phyloP scores from a whole-genome alignment of 1,140 invertebrate species.

The Platorchestia sp. region DNA sequence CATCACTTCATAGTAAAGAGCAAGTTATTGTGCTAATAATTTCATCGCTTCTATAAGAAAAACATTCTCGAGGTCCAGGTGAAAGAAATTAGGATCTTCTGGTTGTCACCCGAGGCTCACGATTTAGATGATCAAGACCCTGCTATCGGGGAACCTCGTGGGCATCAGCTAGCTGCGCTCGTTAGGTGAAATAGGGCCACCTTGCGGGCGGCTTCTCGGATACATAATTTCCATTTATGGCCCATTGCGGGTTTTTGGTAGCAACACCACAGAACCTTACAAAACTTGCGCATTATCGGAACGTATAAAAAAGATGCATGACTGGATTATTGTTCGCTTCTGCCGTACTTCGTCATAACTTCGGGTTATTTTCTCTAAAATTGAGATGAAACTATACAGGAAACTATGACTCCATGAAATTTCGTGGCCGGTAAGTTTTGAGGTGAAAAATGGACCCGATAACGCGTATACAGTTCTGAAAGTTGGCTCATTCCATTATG shows the following conservation, averaged over 20 bases:
- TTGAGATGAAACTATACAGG: not conserved
- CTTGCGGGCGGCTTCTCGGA: constrained; percentile 30
- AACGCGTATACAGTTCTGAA: too few relatives aligned
- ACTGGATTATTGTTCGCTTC: not conserved
- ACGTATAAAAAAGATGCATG: not conserved
- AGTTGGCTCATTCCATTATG: too few relatives aligned
- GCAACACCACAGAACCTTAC: constrained; percentile 21
- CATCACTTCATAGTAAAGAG: not conserved
- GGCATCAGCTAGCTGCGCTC: not conserved
- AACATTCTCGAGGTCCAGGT: not conserved
- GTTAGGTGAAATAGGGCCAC: constrained; percentile 23
- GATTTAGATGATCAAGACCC: not conserved
- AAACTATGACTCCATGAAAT: not conserved
- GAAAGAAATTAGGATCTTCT: not conserved
- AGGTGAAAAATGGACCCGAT: not conserved
- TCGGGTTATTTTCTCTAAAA: not conserved
- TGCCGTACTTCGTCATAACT: not conserved
- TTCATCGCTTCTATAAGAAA: not conserved
- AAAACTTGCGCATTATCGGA: constrained; percentile 13
- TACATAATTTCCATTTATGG: constrained; percentile 43
- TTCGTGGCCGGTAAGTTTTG: not conserved
- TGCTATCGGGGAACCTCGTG: not conserved
- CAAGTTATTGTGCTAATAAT: not conserved
- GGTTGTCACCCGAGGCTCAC: not conserved
- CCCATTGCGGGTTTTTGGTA: constrained; percentile 24